A percentile compares a stretch with the other conserved stretches of the same genome.
These are phyloP conservation scores for Galerucella calmariensis DNA, from an alignment of 2,888 invertebrate species.

Conservation along the genomic window DNA sequence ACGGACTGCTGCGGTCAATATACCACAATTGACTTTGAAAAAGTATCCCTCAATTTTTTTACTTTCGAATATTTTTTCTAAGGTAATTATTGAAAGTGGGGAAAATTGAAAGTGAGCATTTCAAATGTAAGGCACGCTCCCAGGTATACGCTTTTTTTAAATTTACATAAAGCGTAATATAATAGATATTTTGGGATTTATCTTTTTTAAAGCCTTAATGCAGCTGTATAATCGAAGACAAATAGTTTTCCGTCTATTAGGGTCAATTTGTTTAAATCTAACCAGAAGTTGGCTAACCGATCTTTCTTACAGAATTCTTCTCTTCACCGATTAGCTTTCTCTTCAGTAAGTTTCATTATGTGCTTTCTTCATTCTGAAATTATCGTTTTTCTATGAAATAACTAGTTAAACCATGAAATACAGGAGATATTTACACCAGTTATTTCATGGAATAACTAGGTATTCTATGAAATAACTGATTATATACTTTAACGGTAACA, in stretches of 20 bases:
- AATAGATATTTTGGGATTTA: not conserved
- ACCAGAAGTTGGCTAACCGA: too few species aligned
- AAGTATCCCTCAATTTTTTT: slow-evolving; percentile 33
- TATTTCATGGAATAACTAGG: too few species aligned
- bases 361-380: too few species aligned
- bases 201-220: not conserved
- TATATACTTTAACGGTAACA: too few species aligned
- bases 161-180: not conserved
- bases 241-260: not conserved
- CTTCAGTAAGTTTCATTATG: too few species aligned
- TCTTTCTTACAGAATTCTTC: too few species aligned
- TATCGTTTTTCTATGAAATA: too few species aligned
- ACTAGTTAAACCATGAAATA: too few species aligned
- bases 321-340: too few species aligned
- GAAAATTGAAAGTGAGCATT: not conserved
- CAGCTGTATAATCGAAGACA: not conserved
- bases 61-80: slow-evolving; percentile 7
- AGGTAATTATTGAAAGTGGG: not conserved
- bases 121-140: slow-evolving; percentile 19
- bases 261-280: not conserved
- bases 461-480: too few species aligned
- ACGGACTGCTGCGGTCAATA: slow-evolving; percentile 33
- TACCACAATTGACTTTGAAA: slow-evolving; percentile 41
- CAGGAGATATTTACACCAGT: too few species aligned
- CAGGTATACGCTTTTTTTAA: slow-evolving; percentile 11